Base-by-base conservation (phyloP, 1,140 invertebrate species). In the Aphelinus atriplicis region DNA sequence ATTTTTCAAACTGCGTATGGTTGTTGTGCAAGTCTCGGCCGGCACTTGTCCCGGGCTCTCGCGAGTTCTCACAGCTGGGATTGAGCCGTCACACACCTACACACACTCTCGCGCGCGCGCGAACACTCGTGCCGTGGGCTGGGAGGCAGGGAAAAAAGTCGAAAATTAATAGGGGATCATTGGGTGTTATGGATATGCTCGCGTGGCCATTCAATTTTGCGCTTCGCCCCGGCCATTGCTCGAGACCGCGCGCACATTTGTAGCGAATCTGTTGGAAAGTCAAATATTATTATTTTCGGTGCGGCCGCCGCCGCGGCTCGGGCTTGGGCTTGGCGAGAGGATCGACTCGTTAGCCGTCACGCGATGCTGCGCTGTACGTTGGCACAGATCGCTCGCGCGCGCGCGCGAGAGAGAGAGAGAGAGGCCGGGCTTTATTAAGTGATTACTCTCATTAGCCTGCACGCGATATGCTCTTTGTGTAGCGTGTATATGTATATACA, bases 381-480 rank as follows among this genome's bases (percentile, higher is more conserved):
- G 26, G 26, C 26, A 26, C 26, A 26, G 26, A 26, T 26, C 26
- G 26, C 26, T 26, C 26, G 26, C 26, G 26, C 26, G 26, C 26
- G 26, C 26, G 26, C 0, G 26, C 0, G 26, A 26, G 26, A 26
- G 9, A 56, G 45, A 0, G 26, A 26, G 26, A 26, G 26, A 26
- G 9, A 56, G 45, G 66, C 10, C 82, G 76, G 80, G 78, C 80
- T 86, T 86, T 87, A 87, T 87, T 87, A 86, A 87, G 85, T 85
- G 85, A 87, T 86, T 87, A 86, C 84, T 83, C 85, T 86, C 84
- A 87, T 86, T 87, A 86, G 84, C 76, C 77, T 81, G 84, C 85
- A 87, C 86, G 85, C 84, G 84, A 87, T 86, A 82, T 80, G 81
- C 80, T 83, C 84, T 83, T 78, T 78, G 77, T 7, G 26, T 56